These are phyloP conservation scores for Pagetopsis macropterus DNA, from an alignment of 2,797 vertebrate genomes.

Conservation along the genomic window DNA sequence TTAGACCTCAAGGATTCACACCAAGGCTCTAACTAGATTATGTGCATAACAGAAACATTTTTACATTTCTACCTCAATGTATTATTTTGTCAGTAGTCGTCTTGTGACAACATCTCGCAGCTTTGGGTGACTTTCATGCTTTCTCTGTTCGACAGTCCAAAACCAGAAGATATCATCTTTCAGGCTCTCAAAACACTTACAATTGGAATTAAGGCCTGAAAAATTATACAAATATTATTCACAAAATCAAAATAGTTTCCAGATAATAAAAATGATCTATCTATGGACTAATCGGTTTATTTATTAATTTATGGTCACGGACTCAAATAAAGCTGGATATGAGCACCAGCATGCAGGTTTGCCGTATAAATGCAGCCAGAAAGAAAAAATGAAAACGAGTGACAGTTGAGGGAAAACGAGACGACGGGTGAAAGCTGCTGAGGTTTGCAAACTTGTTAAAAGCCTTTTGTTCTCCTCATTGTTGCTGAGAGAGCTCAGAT, in stretches of 20 bases:
- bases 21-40: not conserved
- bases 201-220: not conserved
- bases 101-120: too few species aligned
- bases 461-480: constrained; percentile 52
- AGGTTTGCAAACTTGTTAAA: constrained; percentile 42
- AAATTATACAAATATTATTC: not conserved
- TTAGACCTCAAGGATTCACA: not conserved
- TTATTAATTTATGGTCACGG: not conserved
- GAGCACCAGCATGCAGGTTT: not conserved
- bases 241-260: not conserved
- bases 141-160: too few species aligned
- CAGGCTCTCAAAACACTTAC: not conserved
- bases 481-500: constrained; percentile 41
- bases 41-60: too few species aligned
- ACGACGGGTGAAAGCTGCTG: constrained; percentile 28
- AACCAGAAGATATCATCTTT: not conserved
- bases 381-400: not conserved
- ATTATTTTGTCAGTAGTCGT: too few species aligned
- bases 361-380: not conserved
- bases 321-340: not conserved
- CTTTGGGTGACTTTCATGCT: too few species aligned
- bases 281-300: not conserved
- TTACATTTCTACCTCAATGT: too few species aligned
- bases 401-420: constrained; percentile 16
- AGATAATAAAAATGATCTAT: too few species aligned